phyloP scores from a whole-genome alignment of 53 echinoderm and acorn worm genomes.

The Patiria pectinifera region DNA sequence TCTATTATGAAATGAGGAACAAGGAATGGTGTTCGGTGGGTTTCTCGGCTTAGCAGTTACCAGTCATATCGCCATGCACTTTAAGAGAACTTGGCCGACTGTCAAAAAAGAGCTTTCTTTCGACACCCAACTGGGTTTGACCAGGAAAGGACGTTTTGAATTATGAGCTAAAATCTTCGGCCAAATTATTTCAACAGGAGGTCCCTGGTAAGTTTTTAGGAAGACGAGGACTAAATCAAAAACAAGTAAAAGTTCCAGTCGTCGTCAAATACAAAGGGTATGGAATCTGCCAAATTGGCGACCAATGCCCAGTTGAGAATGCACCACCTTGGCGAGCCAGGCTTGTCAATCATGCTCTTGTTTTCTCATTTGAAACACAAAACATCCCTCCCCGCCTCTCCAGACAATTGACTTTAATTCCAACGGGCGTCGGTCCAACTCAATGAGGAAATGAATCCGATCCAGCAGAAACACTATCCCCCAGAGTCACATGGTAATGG shows the following conservation, averaged over 20 bases:
- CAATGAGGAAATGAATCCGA: neutral
- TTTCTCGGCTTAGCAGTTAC: neutral
- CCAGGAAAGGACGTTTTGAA: neutral
- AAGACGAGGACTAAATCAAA: no score
- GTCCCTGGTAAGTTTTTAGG: no score
- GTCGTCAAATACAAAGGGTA: neutral
- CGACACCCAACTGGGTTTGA: neutral
- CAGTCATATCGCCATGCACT: no score
- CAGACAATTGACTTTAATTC: neutral
- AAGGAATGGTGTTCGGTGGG: neutral
- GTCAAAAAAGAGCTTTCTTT: no score
- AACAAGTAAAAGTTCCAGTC: neutral
- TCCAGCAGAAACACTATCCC: neutral
- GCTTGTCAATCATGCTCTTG: neutral
- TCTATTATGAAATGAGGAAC: neutral
- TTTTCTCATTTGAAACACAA: neutral
- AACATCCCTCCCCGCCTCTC: neutral
- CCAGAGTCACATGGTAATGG: neutral
- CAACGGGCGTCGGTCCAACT: neutral
- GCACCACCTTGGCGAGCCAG: neutral
- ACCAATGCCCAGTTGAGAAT: neutral
- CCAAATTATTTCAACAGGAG: no score
- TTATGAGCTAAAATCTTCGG: no score
- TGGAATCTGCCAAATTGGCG: neutral
- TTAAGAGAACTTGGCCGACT: no score